phyloP scores from a whole-genome alignment of 2,113 vertebrate genomes.

The Bujurquina vittata region DNA sequence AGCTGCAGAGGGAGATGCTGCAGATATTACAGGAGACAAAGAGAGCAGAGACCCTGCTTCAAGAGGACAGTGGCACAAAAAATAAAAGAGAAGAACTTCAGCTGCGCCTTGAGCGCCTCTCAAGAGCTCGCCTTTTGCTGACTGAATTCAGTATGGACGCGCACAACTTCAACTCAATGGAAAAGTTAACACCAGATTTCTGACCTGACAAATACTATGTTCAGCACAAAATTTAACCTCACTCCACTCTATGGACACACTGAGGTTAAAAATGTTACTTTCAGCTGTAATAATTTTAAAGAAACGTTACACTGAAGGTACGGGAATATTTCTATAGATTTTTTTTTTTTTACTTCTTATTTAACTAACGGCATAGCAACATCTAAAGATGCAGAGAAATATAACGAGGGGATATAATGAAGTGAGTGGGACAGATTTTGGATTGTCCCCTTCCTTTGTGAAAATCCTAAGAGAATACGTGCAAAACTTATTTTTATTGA shows the following conservation, averaged over 20 bases:
- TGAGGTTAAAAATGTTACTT: not conserved
- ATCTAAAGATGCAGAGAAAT: too few relatives aligned
- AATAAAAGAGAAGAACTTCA: not conserved
- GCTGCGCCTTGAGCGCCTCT: not conserved
- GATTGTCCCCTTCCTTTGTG: too few relatives aligned
- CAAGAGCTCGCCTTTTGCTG: not conserved
- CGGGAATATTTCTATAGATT: not conserved
- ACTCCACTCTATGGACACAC: not conserved
- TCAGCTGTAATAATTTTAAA: not conserved
- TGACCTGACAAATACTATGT: not conserved
- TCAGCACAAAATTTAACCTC: not conserved
- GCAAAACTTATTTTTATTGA: too few relatives aligned
- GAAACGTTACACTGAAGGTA: not conserved
- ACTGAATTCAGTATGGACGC: not conserved
- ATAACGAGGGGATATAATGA: too few relatives aligned
- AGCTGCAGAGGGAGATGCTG: conserved; percentile 83
- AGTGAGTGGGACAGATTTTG: too few relatives aligned
- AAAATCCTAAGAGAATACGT: too few relatives aligned
- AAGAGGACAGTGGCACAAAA: conserved; percentile 71
- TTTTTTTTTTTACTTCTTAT: too few relatives aligned
- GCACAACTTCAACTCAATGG: not conserved
- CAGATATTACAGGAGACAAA: conserved; percentile 82
- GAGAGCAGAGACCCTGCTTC: conserved; percentile 68
- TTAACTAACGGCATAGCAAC: too few relatives aligned
- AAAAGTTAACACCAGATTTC: too few relatives aligned